These are phyloP conservation scores for Leptinotarsa texana DNA, from an alignment of 1,140 invertebrate genomes.

Conservation along the genomic window DNA sequence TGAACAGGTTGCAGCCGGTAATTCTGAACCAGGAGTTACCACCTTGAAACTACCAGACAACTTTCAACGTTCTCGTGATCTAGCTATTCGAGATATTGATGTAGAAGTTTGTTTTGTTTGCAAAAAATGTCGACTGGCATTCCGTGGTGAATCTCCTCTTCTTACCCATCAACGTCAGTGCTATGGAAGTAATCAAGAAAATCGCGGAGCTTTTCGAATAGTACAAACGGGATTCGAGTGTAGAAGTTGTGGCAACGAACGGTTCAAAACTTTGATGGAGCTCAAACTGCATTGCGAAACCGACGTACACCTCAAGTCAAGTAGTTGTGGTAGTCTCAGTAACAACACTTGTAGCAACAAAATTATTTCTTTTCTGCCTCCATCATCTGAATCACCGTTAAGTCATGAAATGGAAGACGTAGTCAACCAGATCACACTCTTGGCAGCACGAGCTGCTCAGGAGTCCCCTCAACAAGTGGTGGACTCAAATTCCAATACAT, in stretches of 20 bases:
- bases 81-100: constrained; percentile 64
- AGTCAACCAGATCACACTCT: constrained; percentile 78
- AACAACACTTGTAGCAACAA: constrained; percentile 16
- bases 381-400: constrained; percentile 62
- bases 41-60: constrained; percentile 65
- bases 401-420: constrained; percentile 82
- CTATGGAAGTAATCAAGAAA: constrained; percentile 67
- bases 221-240: constrained; percentile 74
- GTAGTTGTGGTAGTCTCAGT: constrained; percentile 34
- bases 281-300: constrained; percentile 71
- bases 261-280: constrained; percentile 63
- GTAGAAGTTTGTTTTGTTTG: constrained; percentile 83
- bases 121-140: constrained; percentile 83
- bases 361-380: constrained; percentile 48
- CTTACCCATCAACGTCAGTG: constrained; percentile 73
- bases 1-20: constrained; percentile 69
- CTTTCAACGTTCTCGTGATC: constrained; percentile 52
- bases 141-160: constrained; percentile 73
- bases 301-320: constrained; percentile 59
- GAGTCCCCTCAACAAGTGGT: constrained; percentile 52
- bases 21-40: constrained; percentile 67
- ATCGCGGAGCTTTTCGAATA: constrained; percentile 67
- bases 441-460: constrained; percentile 72
- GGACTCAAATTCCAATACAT: constrained; percentile 58
- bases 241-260: constrained; percentile 64